phyloP scores from a whole-genome alignment of 2,113 vertebrate species.

The Hippocampus abdominalis region DNA sequence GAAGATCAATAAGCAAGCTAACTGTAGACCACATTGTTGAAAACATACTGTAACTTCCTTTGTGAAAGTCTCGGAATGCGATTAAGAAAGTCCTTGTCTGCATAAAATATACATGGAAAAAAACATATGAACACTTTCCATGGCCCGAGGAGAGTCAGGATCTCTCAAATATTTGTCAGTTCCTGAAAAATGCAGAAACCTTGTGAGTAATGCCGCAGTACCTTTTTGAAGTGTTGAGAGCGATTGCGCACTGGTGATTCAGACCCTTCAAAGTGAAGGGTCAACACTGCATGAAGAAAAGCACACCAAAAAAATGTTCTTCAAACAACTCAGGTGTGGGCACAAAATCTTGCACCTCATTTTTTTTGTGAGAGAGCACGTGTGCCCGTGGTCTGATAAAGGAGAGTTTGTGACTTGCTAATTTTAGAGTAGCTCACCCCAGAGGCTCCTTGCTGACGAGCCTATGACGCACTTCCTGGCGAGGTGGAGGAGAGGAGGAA shows the following conservation, averaged over 20 bases:
- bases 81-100: not conserved
- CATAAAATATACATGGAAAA: not conserved
- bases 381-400: constrained; percentile 16
- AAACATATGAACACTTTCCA: not conserved
- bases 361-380: not conserved
- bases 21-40: not conserved
- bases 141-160: not conserved
- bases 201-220: constrained; percentile 1
- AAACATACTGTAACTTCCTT: not conserved
- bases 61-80: too few relatives aligned
- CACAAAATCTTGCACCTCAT: constrained; percentile 11
- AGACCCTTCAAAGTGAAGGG: not conserved
- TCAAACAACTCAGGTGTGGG: not conserved
- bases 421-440: constrained; percentile 46
- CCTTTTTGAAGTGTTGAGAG: not conserved
- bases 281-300: not conserved
- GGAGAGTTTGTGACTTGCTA: constrained; percentile 34
- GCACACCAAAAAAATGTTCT: not conserved
- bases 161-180: not conserved
- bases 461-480: constrained; percentile 65
- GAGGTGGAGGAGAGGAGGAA: constrained; percentile 26
- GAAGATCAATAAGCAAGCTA: not conserved
- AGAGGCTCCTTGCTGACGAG: constrained; percentile 55
- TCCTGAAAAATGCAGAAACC: not conserved
- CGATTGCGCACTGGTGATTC: not conserved